These are phyloP conservation scores for Polietes domitor DNA, from an alignment of 2,888 invertebrate genomes.

Conservation along the genomic window DNA sequence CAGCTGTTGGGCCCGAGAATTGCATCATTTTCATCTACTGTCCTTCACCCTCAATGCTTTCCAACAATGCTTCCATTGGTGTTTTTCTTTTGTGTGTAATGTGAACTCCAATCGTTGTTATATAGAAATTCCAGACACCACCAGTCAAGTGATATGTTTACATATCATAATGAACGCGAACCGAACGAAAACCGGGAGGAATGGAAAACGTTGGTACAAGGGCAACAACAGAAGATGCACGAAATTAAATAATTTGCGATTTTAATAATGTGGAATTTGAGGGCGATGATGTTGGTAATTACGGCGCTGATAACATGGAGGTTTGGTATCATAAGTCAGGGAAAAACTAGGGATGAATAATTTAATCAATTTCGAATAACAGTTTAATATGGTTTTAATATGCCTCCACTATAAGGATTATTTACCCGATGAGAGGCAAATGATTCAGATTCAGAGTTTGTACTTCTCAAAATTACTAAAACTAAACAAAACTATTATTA, in stretches of 20 bases:
- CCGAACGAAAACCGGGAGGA: slow-evolving; percentile 35
- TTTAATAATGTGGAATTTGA: slow-evolving; percentile 52
- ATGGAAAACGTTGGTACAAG: neutral
- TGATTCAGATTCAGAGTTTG: too few species aligned
- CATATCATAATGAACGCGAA: slow-evolving; percentile 59
- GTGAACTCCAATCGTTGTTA: slow-evolving; percentile 36
- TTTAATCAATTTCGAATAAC: too few species aligned
- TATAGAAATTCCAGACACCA: slow-evolving; percentile 52
- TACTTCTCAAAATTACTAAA: too few species aligned
- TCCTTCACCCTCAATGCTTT: neutral
- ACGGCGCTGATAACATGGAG: slow-evolving; percentile 24
- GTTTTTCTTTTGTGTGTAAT: slow-evolving; percentile 24
- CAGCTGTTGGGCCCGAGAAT: slow-evolving; percentile 34
- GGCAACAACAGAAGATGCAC: slow-evolving; percentile 4
- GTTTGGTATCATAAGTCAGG: neutral
- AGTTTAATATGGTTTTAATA: too few species aligned
- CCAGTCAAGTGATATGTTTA: slow-evolving; percentile 58
- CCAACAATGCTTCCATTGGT: too few species aligned
- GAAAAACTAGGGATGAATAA: too few species aligned
- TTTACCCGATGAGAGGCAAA: too few species aligned
- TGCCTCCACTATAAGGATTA: too few species aligned
- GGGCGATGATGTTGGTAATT: slow-evolving; percentile 37
- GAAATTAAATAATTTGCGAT: slow-evolving; percentile 64
- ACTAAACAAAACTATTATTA: too few species aligned
- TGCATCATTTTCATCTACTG: neutral